phyloP scores from a whole-genome alignment of 2,888 invertebrate genomes.

The Eurois occulta region DNA sequence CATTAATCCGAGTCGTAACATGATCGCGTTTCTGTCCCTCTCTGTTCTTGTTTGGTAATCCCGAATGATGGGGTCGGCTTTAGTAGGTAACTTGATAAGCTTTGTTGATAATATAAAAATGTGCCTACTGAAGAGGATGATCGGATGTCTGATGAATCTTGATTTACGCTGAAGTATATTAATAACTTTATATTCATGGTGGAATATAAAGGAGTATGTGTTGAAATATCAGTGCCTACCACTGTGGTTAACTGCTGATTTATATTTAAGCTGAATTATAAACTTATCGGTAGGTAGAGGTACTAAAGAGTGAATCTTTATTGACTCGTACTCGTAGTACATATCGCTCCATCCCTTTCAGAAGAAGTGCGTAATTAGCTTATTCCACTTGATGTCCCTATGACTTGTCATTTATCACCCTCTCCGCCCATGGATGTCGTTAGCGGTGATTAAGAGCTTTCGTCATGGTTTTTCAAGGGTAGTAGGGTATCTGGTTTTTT shows the following conservation, averaged over 20 bases:
- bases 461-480: background rate
- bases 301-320: background rate
- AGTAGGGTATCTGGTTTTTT: background rate
- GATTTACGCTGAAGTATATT: constrained; percentile 15
- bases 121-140: constrained; percentile 8
- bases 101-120: constrained; percentile 45
- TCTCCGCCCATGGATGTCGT: constrained; percentile 29
- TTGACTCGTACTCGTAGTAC: background rate
- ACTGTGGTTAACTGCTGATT: background rate
- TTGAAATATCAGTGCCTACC: background rate
- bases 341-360: background rate
- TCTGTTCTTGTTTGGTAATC: constrained; percentile 44
- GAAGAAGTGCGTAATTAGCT: constrained; percentile 12
- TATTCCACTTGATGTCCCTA: constrained; percentile 10
- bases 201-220: background rate
- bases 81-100: constrained; percentile 39
- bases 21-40: constrained; percentile 48
- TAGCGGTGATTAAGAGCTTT: constrained; percentile 27
- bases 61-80: constrained; percentile 40
- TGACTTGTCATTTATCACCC: constrained; percentile 6
- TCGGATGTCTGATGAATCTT: constrained; percentile 20
- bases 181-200: background rate
- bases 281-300: background rate
- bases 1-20: constrained; percentile 56
- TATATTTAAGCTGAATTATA: background rate